These are phyloP conservation scores for Eulithis testata DNA, from an alignment of 2,888 invertebrate species.

Conservation along the genomic window DNA sequence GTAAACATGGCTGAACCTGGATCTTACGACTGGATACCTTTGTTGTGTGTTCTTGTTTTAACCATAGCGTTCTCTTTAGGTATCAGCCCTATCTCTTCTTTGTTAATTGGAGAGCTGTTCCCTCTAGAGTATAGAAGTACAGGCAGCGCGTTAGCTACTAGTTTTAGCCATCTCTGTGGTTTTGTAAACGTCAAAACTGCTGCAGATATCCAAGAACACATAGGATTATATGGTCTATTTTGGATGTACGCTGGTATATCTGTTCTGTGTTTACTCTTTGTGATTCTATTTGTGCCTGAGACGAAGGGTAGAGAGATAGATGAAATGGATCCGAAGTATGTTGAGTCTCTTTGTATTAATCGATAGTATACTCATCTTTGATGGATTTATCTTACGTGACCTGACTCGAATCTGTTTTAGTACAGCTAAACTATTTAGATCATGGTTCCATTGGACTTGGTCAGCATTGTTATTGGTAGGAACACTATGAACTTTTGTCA, in stretches of 20 bases:
- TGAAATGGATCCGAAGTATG: slow-evolving; percentile 91
- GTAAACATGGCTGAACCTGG: slow-evolving; percentile 70
- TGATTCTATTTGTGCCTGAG: slow-evolving; percentile 93
- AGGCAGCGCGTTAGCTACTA: slow-evolving; percentile 89
- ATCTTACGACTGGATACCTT: slow-evolving; percentile 92
- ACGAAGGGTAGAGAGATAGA: slow-evolving; percentile 95
- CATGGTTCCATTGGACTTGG: too few species aligned
- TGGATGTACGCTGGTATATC: slow-evolving; percentile 94
- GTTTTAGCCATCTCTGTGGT: slow-evolving; percentile 94
- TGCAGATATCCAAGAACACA: slow-evolving; percentile 89
- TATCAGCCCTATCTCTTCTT: slow-evolving; percentile 90
- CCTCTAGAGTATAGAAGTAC: slow-evolving; percentile 89
- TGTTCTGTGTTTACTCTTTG: slow-evolving; percentile 91
- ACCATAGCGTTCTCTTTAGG: slow-evolving; percentile 93
- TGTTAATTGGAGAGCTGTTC: slow-evolving; percentile 89
- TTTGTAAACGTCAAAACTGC: slow-evolving; percentile 94
- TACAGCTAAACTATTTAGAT: not conserved
- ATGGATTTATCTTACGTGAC: slow-evolving; percentile 29
- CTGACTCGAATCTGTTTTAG: slow-evolving; percentile 3
- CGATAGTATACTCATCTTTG: slow-evolving; percentile 64
- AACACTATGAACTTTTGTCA: too few species aligned
- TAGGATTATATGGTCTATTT: slow-evolving; percentile 92
- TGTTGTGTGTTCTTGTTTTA: slow-evolving; percentile 92
- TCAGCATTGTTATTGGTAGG: too few species aligned
- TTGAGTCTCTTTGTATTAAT: slow-evolving; percentile 82